Evolutionary conservation across 2,113 vertebrate genomes (phyloP), one percentile per base, ranked within the genome.

Genomic region (Atractosteus spatula): DNA sequence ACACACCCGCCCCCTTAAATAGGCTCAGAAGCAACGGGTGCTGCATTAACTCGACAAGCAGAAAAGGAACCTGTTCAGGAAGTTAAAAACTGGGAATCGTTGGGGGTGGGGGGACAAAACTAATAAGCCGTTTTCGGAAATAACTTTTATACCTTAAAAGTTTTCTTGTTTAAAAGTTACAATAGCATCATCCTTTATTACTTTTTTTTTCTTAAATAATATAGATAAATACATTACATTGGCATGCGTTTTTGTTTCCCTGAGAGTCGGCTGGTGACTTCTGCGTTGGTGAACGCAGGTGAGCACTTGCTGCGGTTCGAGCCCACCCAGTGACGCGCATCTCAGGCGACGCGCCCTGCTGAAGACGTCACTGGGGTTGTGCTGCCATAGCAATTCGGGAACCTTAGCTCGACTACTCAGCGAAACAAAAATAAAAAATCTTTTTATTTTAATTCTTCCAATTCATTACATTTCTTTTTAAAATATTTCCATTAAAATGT

Each of bases 381-480:
- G 17, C 17, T 29, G 17, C 17, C 17, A 29, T 29, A 29, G 17
- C 17, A 51, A 5, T 10, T 10, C 47, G 5, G 47, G 47, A 51
- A 7, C 8, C 47, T 10, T 7, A 5, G 47, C 47, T 51, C 5
- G 47, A 51, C 5, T 5, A 51, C 47, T 51, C 47, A 51, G 47
- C 8, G 47, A 51, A 51, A 7, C 47, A 51, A 51, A 51, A 51
- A 51, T 7, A 51, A 29, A 29, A 29, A 29, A 29, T 0, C 17
- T 29, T 29, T 29, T 29, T 29, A n/a, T 29, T 29, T 29, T 89
- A 91, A 92, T 89, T 89, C 89, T 83, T 89, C 87, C 84, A 89
- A 92, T 89, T 90, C 84, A 83, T 85, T 87, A 79, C 87, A 85
- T 88, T 86, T 85, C 83, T 88, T 86, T 88, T 85, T 88, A 86